These are phyloP conservation scores for Heteromurus nitidus DNA, from an alignment of 2,888 invertebrate species.

Conservation along the genomic window DNA sequence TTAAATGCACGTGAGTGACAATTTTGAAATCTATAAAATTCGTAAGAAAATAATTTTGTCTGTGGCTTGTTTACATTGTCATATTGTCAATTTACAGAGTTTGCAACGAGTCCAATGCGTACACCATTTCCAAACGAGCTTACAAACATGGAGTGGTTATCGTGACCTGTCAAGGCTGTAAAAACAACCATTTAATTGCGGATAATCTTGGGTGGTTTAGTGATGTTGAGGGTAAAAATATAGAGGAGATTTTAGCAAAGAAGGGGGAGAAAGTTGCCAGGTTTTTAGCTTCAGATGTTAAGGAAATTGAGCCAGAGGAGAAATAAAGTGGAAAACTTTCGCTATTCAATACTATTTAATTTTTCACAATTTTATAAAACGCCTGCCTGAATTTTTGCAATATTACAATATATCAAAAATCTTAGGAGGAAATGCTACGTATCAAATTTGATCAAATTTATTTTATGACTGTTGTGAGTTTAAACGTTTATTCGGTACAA, in stretches of 20 bases:
- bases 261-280: conserved; percentile 87
- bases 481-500: background rate
- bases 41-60: background rate
- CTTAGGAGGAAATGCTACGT: background rate
- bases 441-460: background rate
- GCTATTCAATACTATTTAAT: background rate
- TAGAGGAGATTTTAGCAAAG: conserved; percentile 90
- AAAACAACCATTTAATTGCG: conserved; percentile 94
- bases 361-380: background rate
- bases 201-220: conserved; percentile 95
- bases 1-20: conserved; percentile 70
- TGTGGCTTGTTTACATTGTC: background rate
- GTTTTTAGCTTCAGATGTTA: conserved; percentile 56
- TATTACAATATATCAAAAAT: background rate
- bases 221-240: conserved; percentile 86
- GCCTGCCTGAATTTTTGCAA: background rate
- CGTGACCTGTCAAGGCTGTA: conserved; percentile 90
- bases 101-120: conserved; percentile 78
- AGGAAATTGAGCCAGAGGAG: conserved; percentile 64
- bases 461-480: too few relatives aligned
- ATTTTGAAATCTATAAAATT: background rate
- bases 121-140: conserved; percentile 88
- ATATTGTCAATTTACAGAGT: conserved; percentile 58
- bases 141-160: conserved; percentile 94
- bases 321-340: too few relatives aligned